These are phyloP conservation scores for Camponotus fellah DNA, from an alignment of 2,888 invertebrate genomes.

Conservation along the genomic window DNA sequence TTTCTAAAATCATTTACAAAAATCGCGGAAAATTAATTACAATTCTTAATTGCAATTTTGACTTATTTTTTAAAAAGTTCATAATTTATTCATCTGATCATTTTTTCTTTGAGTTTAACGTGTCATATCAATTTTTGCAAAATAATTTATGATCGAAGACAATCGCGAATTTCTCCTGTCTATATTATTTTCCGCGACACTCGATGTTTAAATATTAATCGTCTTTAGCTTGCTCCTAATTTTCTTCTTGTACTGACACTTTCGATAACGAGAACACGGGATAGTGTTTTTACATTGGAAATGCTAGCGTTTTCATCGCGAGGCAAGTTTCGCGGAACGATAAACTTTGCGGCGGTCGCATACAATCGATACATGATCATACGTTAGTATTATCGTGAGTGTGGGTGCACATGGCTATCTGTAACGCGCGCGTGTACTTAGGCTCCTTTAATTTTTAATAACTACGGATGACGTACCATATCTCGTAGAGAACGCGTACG, in stretches of 20 bases:
- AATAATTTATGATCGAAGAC: constrained; percentile 12
- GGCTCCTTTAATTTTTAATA: constrained; percentile 64
- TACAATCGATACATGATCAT: constrained; percentile 72
- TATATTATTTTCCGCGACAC: constrained; percentile 26
- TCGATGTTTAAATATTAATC: constrained; percentile 49
- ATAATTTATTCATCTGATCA: background rate
- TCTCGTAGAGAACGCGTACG: constrained; percentile 41
- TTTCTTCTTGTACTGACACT: constrained; percentile 25
- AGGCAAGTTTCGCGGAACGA: constrained; percentile 39
- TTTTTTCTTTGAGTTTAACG: background rate
- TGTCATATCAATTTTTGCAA: constrained; percentile 15
- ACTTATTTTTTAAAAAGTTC: background rate
- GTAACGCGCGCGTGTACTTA: constrained; percentile 49
- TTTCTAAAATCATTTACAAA: background rate
- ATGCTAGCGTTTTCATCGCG: constrained; percentile 20
- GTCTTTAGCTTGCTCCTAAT: constrained; percentile 3
- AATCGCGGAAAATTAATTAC: background rate
- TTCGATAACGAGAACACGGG: constrained; percentile 39
- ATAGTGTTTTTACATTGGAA: constrained; percentile 11
- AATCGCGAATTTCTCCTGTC: constrained; percentile 26
- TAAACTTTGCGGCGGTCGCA: constrained; percentile 55
- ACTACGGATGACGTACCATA: constrained; percentile 2
- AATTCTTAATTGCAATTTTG: background rate
- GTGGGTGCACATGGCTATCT: constrained; percentile 42
- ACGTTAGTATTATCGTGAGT: constrained; percentile 61